Percentiles rank a stretch among this genome's conserved stretches.
phyloP scores from a whole-genome alignment of 2,113 vertebrate species.

The Colaptes auratus region DNA sequence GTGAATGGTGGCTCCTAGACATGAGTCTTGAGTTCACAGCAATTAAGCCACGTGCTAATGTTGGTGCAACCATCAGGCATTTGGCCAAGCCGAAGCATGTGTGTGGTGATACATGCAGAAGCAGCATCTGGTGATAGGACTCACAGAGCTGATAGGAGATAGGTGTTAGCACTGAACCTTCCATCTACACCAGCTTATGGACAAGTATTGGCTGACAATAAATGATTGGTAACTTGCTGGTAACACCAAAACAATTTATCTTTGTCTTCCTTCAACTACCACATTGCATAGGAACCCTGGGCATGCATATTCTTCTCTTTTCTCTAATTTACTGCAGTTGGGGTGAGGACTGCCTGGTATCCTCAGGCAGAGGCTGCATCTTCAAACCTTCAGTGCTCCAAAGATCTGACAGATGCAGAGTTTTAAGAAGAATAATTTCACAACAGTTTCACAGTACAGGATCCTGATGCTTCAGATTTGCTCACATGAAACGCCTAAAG shows the following conservation, averaged over 20 bases:
- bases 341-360: not conserved
- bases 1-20: not conserved
- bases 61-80: not conserved
- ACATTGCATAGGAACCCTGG: not conserved
- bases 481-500: not conserved
- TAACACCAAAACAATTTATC: not conserved
- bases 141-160: not conserved
- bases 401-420: not conserved
- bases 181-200: not conserved
- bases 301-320: not conserved
- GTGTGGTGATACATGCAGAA: no score
- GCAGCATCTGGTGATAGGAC: not conserved
- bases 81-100: not conserved
- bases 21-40: not conserved
- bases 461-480: not conserved
- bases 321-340: not conserved
- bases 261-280: not conserved
- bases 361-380: not conserved
- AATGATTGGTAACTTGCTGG: not conserved
- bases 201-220: not conserved
- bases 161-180: not conserved
- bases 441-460: not conserved
- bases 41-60: rapidly evolving
- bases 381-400: not conserved
- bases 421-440: not conserved